A percentile compares a stretch with the other conserved stretches of the same genome.
These are phyloP conservation scores for Crocodylus rhombifer DNA, from an alignment of 2,797 vertebrate species.

Conservation along the genomic window DNA sequence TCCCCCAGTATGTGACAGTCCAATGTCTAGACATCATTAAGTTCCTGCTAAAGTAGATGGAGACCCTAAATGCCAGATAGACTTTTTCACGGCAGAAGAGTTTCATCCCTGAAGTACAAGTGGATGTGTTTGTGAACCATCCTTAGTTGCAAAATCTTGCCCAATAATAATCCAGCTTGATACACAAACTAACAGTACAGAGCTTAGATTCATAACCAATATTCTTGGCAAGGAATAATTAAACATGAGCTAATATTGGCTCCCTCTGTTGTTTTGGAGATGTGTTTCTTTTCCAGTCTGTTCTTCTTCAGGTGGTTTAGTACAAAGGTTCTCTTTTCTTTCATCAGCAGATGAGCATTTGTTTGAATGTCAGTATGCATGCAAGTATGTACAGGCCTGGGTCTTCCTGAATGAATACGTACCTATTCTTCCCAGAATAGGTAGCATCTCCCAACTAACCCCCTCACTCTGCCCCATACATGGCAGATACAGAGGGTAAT, in stretches of 20 bases:
- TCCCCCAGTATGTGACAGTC: accelerated
- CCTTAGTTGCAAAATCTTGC: background rate
- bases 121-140: accelerated
- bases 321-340: constrained; percentile 32
- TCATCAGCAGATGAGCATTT: constrained; percentile 63
- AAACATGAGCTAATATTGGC: constrained; percentile 28
- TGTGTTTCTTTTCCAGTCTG: constrained; percentile 51
- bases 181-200: constrained; percentile 22
- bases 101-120: background rate
- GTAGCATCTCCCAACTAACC: constrained; percentile 13
- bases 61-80: background rate
- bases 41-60: accelerated
- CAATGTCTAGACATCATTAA: accelerated
- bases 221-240: constrained; percentile 40
- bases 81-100: background rate
- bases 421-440: constrained; percentile 32
- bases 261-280: constrained; percentile 37
- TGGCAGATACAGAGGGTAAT: constrained; percentile 53
- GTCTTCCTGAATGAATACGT: constrained; percentile 33
- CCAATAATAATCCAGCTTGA: background rate
- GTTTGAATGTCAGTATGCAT: constrained; percentile 31
- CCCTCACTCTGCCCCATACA: constrained; percentile 18
- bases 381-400: constrained; percentile 68
- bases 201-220: constrained; percentile 4
- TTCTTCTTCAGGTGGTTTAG: constrained; percentile 42